Evolutionary conservation across 2,797 vertebrate genomes (phyloP).

Genomic region (Petrocephalus schoutedeni): DNA sequence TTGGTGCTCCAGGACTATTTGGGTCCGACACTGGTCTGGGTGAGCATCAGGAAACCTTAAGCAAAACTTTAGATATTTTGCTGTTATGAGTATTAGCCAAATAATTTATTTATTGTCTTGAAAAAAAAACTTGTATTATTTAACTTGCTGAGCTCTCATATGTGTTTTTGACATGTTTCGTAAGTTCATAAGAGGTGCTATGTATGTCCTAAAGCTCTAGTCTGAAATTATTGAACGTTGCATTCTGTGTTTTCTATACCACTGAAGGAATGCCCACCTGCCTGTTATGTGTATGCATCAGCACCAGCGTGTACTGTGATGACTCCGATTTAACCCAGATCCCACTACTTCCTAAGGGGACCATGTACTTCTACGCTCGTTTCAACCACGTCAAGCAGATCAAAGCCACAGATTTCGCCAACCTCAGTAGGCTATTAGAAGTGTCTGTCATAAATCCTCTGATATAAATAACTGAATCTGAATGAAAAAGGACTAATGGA

Average conservation of each 20-base stretch:
- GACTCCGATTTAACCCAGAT: conserved; percentile 58
- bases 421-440: conserved; percentile 55
- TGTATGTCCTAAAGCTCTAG: neutral
- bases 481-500: too few species aligned
- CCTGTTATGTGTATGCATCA: conserved; percentile 67
- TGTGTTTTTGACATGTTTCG: neutral
- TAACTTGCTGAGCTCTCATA: neutral
- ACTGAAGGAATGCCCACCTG: conserved; percentile 67
- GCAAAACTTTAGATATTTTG: neutral
- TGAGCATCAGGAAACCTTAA: conserved; percentile 39
- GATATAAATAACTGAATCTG: too few species aligned
- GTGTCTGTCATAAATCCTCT: neutral
- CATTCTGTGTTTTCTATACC: conserved; percentile 1
- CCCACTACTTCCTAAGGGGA: conserved; percentile 64
- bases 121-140: neutral
- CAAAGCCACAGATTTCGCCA: conserved; percentile 56
- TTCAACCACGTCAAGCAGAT: conserved; percentile 68
- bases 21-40: conserved; percentile 52
- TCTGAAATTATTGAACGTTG: neutral
- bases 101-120: too few species aligned
- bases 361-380: conserved; percentile 66
- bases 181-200: neutral
- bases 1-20: conserved; percentile 44
- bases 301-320: conserved; percentile 73
- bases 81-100: too few species aligned